Base-by-base conservation (phyloP, 2,888 invertebrate species). In the Rhopalosiphum nymphaeae region DNA sequence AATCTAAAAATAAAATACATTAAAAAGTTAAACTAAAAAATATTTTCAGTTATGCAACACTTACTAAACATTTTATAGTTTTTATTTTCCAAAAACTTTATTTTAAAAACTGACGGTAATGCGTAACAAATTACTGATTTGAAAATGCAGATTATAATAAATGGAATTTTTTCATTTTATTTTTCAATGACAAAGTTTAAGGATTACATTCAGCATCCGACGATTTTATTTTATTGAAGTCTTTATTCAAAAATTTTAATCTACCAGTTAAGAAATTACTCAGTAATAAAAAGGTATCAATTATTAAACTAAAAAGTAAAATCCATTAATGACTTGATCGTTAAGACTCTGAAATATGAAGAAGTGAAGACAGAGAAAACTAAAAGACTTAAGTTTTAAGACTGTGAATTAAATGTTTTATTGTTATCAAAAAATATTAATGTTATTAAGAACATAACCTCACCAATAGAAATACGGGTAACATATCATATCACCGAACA, bases 41-140 rank as follows among this genome's bases (percentile, higher is more conserved):
- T 25, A 29, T n/a, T n/a, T 44, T 46, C 13, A 25, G 11, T 86
- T 78, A 21, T 13, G 46, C 7, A 29, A 53, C 36, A 93, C 92
- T 53, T 78, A 93, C 92, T 93, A 56, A 93, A 93, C 92, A 93
- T 93, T 44, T 49, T 89, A 36, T 9, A 29, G 49, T 13, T 90
- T 67, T 25, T 29, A 61, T n/a, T 89, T 44, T 53, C 36, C 21
- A 7, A 61, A 56, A 42, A 57, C 36, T 11, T n/a, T 87, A 9
- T n/a, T 21, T 29, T 5, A 89, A 21, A 57, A 36, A 36, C 21
- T 78, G 21, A 36, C 7, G 21, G 36, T 36, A 78, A 21, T 78
- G 21, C 7, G 78, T 21, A 36, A 21, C 5, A 36, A 36, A 78
- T 78, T 78, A 36, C 21, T 36, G 36, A 78, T 36, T 7, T 78